Conservation (phyloP, 1,140 invertebrate genomes). For the Telenomus remus region DNA sequence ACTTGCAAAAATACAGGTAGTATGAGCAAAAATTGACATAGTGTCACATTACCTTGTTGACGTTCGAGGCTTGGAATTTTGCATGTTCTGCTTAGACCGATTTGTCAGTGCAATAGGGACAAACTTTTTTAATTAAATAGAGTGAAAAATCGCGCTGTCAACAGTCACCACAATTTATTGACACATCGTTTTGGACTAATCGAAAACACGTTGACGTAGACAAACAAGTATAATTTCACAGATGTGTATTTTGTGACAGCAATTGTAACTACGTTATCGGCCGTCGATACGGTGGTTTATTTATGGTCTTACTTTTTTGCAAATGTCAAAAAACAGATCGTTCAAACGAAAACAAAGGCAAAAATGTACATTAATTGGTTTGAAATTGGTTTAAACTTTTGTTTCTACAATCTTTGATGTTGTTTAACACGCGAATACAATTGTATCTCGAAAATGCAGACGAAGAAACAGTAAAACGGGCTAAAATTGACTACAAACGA, state of each 20-base stretch:
- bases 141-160: conserved; percentile 48
- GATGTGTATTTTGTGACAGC: conserved; percentile 22
- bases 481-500: neutral
- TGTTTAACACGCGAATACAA: too few species aligned
- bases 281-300: conserved; percentile 9
- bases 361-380: too few species aligned
- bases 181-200: conserved; percentile 32
- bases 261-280: conserved; percentile 21
- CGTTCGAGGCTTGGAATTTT: conserved; percentile 12
- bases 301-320: conserved; percentile 7
- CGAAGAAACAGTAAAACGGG: neutral
- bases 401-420: too few species aligned
- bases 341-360: neutral
- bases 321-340: neutral
- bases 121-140: conserved; percentile 25
- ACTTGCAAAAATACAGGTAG: conserved; percentile 17
- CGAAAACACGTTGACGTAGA: conserved; percentile 48
- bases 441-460: too few species aligned
- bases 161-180: conserved; percentile 30
- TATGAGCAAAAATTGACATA: conserved; percentile 14
- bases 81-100: neutral
- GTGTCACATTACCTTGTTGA: conserved; percentile 43
- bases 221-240: conserved; percentile 37
- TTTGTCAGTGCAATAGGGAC: too few species aligned
- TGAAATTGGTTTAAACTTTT: too few species aligned